phyloP scores from a whole-genome alignment of 2,888 invertebrate genomes.

The Lydus trimaculatus region DNA sequence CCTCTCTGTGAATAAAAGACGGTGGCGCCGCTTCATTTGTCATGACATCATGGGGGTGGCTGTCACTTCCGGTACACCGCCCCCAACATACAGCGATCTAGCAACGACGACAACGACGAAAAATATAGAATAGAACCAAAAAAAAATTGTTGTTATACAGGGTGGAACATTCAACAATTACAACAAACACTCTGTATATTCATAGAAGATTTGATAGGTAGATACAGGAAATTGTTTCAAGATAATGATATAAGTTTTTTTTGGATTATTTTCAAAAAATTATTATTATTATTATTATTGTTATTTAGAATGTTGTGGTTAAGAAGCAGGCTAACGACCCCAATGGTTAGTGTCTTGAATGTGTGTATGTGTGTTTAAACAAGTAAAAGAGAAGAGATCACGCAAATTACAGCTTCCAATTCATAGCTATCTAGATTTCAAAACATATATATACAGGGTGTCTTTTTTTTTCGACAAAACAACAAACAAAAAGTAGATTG shows the following conservation, averaged over 20 bases:
- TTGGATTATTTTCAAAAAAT: not conserved
- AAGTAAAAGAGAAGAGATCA: slow-evolving; percentile 4
- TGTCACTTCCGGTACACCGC: slow-evolving; percentile 56
- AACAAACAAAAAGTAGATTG: too few species aligned
- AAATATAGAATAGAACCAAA: not conserved
- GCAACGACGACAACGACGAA: too few species aligned
- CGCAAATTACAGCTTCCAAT: slow-evolving; percentile 8
- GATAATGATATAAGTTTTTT: slow-evolving; percentile 36
- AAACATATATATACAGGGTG: not conserved
- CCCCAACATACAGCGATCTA: slow-evolving; percentile 35
- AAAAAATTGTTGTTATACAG: too few species aligned
- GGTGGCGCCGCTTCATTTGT: slow-evolving; percentile 61
- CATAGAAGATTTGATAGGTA: too few species aligned
- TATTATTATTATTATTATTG: too few species aligned
- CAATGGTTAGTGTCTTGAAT: not conserved
- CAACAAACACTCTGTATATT: not conserved
- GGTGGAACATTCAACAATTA: not conserved
- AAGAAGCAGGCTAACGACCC: slow-evolving; percentile 3
- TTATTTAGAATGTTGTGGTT: slow-evolving; percentile 7
- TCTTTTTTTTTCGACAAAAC: not conserved
- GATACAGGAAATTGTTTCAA: slow-evolving; percentile 43
- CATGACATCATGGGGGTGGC: slow-evolving; percentile 54
- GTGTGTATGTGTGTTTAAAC: not conserved
- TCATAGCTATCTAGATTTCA: not conserved
- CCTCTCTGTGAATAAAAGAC: slow-evolving; percentile 46